Conservation (phyloP, 64 coral and sea anemone species). For the Astreopora myriophthalma region DNA sequence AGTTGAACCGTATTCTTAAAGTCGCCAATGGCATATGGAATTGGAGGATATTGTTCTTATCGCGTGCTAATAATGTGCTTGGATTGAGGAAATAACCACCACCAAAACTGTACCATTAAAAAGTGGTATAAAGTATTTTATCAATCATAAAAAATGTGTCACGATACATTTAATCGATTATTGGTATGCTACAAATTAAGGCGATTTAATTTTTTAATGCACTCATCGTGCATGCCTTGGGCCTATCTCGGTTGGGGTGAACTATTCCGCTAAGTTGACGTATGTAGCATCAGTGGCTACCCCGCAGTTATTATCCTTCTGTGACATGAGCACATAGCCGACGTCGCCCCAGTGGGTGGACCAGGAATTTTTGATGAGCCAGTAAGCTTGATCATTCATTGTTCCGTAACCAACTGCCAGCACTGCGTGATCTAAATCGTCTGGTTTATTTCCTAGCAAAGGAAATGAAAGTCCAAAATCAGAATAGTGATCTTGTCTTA, state of each 20-base stretch:
- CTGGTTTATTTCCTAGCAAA: constrained; percentile 72
- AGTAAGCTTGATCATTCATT: constrained; percentile 77
- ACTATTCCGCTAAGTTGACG: constrained; percentile 51
- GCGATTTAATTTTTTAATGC: background rate
- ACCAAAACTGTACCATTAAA: background rate
- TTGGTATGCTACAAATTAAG: no score
- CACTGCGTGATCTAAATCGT: constrained; percentile 90
- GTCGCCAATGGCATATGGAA: no score
- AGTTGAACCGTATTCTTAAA: background rate
- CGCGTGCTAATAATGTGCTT: background rate
- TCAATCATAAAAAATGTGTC: background rate
- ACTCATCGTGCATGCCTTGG: background rate
- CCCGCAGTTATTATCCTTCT: constrained; percentile 93
- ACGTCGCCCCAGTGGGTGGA: constrained; percentile 97
- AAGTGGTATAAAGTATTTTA: background rate
- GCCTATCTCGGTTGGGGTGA: background rate
- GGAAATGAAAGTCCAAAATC: background rate
- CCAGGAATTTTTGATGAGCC: constrained; percentile 98
- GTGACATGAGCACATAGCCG: constrained; percentile 95
- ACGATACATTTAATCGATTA: no score
- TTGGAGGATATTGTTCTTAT: no score
- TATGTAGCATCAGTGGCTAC: constrained; percentile 96
- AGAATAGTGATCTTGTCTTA: background rate
- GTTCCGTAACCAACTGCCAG: constrained; percentile 96
- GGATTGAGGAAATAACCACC: background rate